A percentile compares a stretch with the other conserved stretches of the same genome.
These are phyloP conservation scores for Drosophila nigrodunni DNA, from an alignment of 1,140 invertebrate genomes.

Conservation along the genomic window DNA sequence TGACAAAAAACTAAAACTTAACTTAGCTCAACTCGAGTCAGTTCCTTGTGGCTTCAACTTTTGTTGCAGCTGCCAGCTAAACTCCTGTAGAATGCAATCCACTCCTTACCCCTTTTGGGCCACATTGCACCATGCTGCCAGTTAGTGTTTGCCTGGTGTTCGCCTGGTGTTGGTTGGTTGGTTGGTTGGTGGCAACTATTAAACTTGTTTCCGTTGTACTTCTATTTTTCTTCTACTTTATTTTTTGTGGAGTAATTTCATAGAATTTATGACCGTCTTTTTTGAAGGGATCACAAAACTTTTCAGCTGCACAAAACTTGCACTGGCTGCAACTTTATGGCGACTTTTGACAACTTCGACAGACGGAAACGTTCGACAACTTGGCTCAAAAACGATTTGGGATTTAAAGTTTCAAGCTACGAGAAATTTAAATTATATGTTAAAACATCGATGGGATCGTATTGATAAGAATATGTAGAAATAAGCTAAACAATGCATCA, in stretches of 20 bases:
- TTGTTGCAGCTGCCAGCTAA: slow-evolving; percentile 32
- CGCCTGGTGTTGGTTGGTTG: background rate
- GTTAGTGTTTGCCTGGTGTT: slow-evolving; percentile 1
- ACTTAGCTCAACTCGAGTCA: slow-evolving; percentile 24
- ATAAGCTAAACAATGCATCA: slow-evolving; percentile 48
- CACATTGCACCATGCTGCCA: background rate
- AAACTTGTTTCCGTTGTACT: slow-evolving; percentile 77
- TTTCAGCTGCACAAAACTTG: slow-evolving; percentile 41
- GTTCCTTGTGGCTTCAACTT: slow-evolving; percentile 31
- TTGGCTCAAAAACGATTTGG: background rate
- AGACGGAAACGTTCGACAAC: slow-evolving; percentile 27
- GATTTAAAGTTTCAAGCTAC: background rate
- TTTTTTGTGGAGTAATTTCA: slow-evolving; percentile 59
- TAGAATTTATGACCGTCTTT: slow-evolving; percentile 77
- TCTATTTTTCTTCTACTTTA: slow-evolving; percentile 31
- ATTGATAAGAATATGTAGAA: slow-evolving; percentile 40
- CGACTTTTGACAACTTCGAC: slow-evolving; percentile 50
- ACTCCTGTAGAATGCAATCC: slow-evolving; percentile 22
- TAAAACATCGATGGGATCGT: slow-evolving; percentile 44
- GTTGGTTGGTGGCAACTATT: slow-evolving; percentile 58
- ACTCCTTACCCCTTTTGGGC: background rate
- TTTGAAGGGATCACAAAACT: slow-evolving; percentile 71
- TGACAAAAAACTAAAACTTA: slow-evolving; percentile 28
- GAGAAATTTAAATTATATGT: slow-evolving; percentile 2
- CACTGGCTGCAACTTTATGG: slow-evolving; percentile 33